Conservation (phyloP, 1,140 invertebrate species). For the Drosophila truncata region DNA sequence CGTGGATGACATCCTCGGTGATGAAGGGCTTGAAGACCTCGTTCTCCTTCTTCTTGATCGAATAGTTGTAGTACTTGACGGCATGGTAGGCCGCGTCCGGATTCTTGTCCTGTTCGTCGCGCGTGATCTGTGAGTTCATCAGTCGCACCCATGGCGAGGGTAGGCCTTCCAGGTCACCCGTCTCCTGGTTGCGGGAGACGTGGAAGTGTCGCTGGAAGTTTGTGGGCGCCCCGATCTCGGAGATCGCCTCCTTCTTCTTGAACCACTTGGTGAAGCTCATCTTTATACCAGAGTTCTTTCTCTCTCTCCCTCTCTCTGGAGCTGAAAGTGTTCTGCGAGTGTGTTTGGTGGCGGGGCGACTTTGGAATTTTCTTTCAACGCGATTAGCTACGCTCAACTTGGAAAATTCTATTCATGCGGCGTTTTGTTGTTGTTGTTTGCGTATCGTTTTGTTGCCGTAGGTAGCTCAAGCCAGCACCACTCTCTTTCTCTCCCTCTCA, state of each 20-base stretch:
- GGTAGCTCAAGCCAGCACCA: constrained; percentile 60
- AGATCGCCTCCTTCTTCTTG: constrained; percentile 83
- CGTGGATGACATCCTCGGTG: constrained; percentile 91
- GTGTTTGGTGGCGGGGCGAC: constrained; percentile 1
- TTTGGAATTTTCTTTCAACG: constrained; percentile 70
- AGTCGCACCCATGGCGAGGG: constrained; percentile 92
- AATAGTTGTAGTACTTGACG: constrained; percentile 96
- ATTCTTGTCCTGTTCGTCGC: constrained; percentile 95
- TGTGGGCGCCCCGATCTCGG: constrained; percentile 91
- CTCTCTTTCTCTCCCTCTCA: constrained; percentile 50
- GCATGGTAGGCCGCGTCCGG: constrained; percentile 94
- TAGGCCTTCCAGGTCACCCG: constrained; percentile 91
- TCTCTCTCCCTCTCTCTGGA: constrained; percentile 6
- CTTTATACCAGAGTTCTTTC: constrained; percentile 24
- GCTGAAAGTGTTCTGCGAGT: constrained; percentile 6
- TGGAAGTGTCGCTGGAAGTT: constrained; percentile 93
- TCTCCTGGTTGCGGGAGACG: constrained; percentile 91
- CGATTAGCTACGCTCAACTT: constrained; percentile 71
- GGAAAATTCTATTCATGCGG: constrained; percentile 72
- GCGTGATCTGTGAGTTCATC: constrained; percentile 94
- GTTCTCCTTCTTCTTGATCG: constrained; percentile 91
- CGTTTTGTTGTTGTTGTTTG: constrained; percentile 61
- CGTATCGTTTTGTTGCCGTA: constrained; percentile 68
- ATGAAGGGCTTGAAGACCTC: constrained; percentile 91
- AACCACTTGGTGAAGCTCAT: constrained; percentile 79